phyloP scores from a whole-genome alignment of 2,797 vertebrate species.

The Parauchenoglanis punctatus region DNA sequence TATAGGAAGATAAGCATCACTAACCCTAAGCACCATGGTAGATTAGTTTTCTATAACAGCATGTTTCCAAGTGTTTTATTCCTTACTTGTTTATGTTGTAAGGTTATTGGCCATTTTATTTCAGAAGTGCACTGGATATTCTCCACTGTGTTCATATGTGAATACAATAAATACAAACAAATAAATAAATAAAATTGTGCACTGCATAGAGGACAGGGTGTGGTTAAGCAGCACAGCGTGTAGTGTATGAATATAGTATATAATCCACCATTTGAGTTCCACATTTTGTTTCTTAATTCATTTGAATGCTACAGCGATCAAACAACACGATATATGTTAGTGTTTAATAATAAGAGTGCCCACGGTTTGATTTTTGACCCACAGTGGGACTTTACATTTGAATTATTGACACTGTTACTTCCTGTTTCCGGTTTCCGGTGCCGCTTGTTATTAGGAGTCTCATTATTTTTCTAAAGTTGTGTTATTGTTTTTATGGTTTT shows the following conservation, averaged over 20 bases:
- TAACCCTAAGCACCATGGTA: too few species aligned
- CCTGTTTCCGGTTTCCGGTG: neutral
- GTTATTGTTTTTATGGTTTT: neutral
- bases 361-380: neutral
- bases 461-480: neutral
- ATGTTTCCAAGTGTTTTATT: neutral
- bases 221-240: neutral
- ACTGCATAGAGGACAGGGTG: neutral
- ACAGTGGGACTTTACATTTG: neutral
- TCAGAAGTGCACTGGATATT: neutral
- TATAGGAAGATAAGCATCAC: neutral
- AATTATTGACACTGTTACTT: neutral
- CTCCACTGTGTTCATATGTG: neutral
- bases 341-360: neutral
- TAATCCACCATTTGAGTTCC: neutral
- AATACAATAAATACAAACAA: neutral
- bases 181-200: neutral
- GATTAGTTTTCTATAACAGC: neutral
- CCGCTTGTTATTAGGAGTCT: neutral
- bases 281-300: neutral
- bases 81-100: neutral
- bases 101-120: neutral
- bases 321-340: neutral
- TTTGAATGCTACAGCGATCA: neutral
- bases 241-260: too few species aligned